A percentile compares a stretch with the other conserved stretches of the same genome.
Evolutionary conservation across 2,888 invertebrate species (phyloP).

Genomic region (Dione vanillae): DNA sequence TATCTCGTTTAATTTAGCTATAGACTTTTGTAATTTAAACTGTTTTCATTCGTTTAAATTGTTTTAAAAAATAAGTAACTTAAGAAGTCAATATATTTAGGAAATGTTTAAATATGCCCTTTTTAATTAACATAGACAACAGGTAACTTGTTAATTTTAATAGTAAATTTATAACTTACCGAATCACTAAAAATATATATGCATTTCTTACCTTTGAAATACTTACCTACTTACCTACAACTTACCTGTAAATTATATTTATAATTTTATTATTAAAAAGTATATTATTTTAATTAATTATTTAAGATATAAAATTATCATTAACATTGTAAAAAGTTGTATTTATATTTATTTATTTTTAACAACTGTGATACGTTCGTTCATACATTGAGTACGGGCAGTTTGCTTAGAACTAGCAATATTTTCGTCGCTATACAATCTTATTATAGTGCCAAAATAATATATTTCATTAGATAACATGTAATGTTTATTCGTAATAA

Average conservation of each 20-base stretch:
- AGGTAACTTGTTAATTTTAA: no score
- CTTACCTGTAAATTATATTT: conserved; percentile 30
- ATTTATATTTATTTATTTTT: conserved; percentile 76
- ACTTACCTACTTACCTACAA: background rate
- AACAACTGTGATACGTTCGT: conserved; percentile 73
- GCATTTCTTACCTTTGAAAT: background rate
- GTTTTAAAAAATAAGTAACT: background rate
- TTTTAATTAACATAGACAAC: no score
- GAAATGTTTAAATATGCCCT: no score
- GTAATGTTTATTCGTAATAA: conserved; percentile 32
- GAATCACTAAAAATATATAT: background rate
- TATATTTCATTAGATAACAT: conserved; percentile 32
- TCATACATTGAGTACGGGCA: conserved; percentile 27
- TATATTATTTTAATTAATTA: conserved; percentile 37
- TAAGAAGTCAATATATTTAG: no score
- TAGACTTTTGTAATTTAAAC: conserved; percentile 12
- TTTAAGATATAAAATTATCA: conserved; percentile 50
- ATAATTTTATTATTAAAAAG: conserved; percentile 42
- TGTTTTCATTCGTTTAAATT: background rate
- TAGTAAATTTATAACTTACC: background rate
- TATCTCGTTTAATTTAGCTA: conserved; percentile 2
- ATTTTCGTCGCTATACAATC: conserved; percentile 31
- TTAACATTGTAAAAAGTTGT: conserved; percentile 68
- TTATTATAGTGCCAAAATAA: conserved; percentile 45
- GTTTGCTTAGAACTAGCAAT: conserved; percentile 32